Percentiles rank a stretch among this genome's conserved stretches.
Conservation (phyloP, 2,888 invertebrate genomes). For the Listrodromus nycthemerus region DNA sequence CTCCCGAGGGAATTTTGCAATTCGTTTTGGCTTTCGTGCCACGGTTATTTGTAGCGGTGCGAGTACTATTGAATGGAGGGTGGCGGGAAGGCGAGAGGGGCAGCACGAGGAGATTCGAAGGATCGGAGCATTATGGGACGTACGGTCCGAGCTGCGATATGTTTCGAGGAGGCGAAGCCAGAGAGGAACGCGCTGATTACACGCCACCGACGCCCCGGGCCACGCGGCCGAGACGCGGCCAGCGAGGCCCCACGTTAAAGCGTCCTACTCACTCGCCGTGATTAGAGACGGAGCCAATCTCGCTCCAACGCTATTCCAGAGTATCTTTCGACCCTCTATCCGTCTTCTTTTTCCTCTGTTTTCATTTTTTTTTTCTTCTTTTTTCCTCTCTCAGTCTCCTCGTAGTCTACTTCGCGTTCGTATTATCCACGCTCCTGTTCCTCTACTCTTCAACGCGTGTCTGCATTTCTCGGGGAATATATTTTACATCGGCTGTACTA, state of each 20-base stretch:
- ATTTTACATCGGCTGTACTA: background rate
- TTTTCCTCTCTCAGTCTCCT: slow-evolving; percentile 54
- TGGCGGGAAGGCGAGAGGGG: slow-evolving; percentile 26
- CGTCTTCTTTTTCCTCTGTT: slow-evolving; percentile 52
- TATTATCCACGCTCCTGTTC: slow-evolving; percentile 57
- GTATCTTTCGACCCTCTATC: slow-evolving; percentile 55
- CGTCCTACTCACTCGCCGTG: slow-evolving; percentile 70
- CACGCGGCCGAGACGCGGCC: slow-evolving; percentile 55
- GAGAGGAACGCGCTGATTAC: slow-evolving; percentile 78
- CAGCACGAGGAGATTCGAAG: slow-evolving; percentile 45
- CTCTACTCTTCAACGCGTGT: slow-evolving; percentile 34
- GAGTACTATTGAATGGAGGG: slow-evolving; percentile 59
- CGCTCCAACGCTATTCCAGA: slow-evolving; percentile 40
- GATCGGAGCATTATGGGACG: slow-evolving; percentile 36
- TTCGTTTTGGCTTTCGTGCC: slow-evolving; percentile 57
- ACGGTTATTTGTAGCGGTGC: slow-evolving; percentile 53
- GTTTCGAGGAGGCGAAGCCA: slow-evolving; percentile 37
- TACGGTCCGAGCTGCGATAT: slow-evolving; percentile 31
- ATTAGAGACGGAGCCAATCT: slow-evolving; percentile 69
- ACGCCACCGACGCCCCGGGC: slow-evolving; percentile 76
- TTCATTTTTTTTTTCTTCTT: slow-evolving; percentile 57
- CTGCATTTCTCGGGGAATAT: slow-evolving; percentile 56
- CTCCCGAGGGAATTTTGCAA: slow-evolving; percentile 47
- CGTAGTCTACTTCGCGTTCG: slow-evolving; percentile 51
- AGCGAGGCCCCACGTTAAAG: slow-evolving; percentile 72